Conservation (phyloP, 2,888 invertebrate genomes). For the Linnaemya vulpina region DNA sequence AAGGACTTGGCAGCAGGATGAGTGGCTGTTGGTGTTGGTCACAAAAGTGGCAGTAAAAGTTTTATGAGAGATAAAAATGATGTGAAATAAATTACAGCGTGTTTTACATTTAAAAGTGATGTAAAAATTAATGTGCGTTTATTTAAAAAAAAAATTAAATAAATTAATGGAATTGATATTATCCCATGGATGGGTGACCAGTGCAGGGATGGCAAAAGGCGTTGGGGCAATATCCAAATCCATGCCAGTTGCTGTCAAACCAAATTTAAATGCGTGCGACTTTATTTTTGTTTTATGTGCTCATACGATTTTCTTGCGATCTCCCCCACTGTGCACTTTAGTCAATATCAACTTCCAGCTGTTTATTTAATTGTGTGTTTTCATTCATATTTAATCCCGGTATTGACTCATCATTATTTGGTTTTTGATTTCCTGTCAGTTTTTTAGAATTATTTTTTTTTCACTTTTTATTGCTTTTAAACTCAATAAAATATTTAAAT, state of each 20-base stretch:
- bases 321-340: no score
- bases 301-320: no score
- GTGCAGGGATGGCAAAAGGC: no score
- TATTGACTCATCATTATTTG: neutral
- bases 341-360: no score
- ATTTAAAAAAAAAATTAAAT: no score
- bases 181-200: no score
- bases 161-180: no score
- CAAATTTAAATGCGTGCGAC: no score
- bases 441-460: neutral
- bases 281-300: no score
- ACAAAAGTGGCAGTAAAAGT: neutral
- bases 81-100: neutral
- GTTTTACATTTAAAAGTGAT: neutral
- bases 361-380: neutral
- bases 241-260: no score
- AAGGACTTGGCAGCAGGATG: neutral
- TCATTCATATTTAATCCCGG: neutral
- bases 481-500: conserved; percentile 12
- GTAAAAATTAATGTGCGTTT: neutral
- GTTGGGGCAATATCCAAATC: no score
- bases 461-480: conserved; percentile 5
- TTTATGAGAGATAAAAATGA: neutral
- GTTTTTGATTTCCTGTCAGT: no score
- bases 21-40: neutral